phyloP scores from a whole-genome alignment of 2,113 vertebrate genomes.

The Crocuta crocuta region DNA sequence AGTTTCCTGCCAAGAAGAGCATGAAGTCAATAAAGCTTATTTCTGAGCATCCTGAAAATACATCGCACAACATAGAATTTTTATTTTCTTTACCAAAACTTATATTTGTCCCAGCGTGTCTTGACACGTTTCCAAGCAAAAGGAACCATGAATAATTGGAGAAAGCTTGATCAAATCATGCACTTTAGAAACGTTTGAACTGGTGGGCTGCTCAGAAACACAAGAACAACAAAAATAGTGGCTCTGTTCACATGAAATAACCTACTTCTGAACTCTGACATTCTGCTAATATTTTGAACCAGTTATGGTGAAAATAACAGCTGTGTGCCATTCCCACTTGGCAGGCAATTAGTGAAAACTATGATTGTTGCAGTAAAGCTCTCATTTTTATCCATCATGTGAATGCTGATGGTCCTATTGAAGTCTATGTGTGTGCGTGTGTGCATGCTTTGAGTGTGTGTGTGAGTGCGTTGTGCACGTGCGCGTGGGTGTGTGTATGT shows the following conservation, averaged over 20 bases:
- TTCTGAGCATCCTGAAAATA: constrained; percentile 50
- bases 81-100: not conserved
- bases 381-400: constrained; percentile 8
- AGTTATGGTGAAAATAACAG: constrained; percentile 53
- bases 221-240: not conserved
- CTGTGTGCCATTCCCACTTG: not conserved
- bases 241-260: constrained; percentile 40
- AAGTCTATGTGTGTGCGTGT: not conserved
- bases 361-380: constrained; percentile 39
- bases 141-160: not conserved
- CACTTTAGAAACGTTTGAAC: constrained; percentile 46
- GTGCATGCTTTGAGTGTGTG: not conserved
- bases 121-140: constrained; percentile 33
- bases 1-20: constrained; percentile 35
- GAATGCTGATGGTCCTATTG: not conserved
- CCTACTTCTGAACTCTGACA: constrained; percentile 70
- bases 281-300: constrained; percentile 66
- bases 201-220: constrained; percentile 23
- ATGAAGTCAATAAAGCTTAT: constrained; percentile 35
- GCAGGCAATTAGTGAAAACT: not conserved
- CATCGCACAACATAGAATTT: not conserved
- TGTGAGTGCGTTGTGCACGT: not conserved
- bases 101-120: not conserved
- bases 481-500: not conserved
- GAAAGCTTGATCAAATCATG: constrained; percentile 19